Base-by-base conservation (phyloP, 2,797 vertebrate species). In the Spinibarbus caldwelli region DNA sequence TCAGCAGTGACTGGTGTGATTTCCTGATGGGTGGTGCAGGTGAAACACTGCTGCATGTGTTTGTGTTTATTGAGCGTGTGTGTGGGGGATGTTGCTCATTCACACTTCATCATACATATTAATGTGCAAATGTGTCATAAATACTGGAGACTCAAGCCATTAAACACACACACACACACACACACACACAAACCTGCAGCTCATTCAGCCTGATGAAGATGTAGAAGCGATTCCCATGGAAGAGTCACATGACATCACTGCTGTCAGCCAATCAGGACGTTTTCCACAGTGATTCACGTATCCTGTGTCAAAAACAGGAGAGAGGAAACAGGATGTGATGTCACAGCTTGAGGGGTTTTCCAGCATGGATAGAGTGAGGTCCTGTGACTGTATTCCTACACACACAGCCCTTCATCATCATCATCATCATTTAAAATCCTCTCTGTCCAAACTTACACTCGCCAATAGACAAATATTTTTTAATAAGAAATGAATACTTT, bases 271-370 rank as follows among this genome's bases (percentile, higher is more conserved):
- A 8, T 34, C 67, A 36, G 67, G 78, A 49, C 0, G 6, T 19
- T 10, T 31, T 38, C 0, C 45, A 34, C 52, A 57, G 49, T 57
- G n/a, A 9, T 26, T 34, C 2, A 0, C 0, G 6, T 31, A 17
- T 87, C 47, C n/a, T n/a, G 19, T 47, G 14, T 59, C 36, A 34
- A 36, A 81, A 47, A 72, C 23, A 36, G 52, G 21, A 41, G 34
- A 38, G 43, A 15, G 72, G 19, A 81, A 34, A 38, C 75, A 78
- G 86, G 83, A 83, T 71, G 34, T 84, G 3, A 80, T 76, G 70
- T 76, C 70, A 76, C 45, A 14, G 38, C 3, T 66, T 23, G 2
- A 68, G 62, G 59, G 43, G 5, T 2, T 66, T 79, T 79, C 41
- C 57, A 66, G 26, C 75, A 19, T 12, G 10, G 45, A 45, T 10